Percentiles rank a stretch among this genome's conserved stretches.
These are phyloP conservation scores for Acipenser transmontanus DNA, from an alignment of 2,797 vertebrate genomes.

Conservation along the genomic window DNA sequence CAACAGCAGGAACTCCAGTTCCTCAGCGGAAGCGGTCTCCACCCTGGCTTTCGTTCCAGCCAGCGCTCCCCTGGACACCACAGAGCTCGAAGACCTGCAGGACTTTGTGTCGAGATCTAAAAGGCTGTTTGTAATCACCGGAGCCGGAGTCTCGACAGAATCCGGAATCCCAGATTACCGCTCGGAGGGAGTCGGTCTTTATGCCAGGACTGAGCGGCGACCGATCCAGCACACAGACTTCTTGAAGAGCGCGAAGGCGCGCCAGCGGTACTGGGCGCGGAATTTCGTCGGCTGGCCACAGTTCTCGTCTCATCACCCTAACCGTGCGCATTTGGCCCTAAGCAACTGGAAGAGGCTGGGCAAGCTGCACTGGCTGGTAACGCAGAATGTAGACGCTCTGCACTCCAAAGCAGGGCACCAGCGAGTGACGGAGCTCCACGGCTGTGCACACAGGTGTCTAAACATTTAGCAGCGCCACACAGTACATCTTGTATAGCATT, in stretches of 20 bases:
- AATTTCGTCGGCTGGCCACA: conserved; percentile 92
- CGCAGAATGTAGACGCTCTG: conserved; percentile 91
- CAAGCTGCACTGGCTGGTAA: conserved; percentile 90
- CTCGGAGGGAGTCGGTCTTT: conserved; percentile 85
- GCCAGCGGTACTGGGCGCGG: conserved; percentile 92
- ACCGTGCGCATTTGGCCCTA: conserved; percentile 70
- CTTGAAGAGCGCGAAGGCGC: conserved; percentile 63
- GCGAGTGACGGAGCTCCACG: conserved; percentile 82
- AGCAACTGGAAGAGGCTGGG: conserved; percentile 73
- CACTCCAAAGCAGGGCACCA: conserved; percentile 82
- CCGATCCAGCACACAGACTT: conserved; percentile 85
- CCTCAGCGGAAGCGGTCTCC: conserved; percentile 30
- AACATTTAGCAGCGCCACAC: background rate
- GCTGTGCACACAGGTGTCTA: conserved; percentile 79
- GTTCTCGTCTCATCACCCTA: conserved; percentile 82
- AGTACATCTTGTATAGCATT: no score
- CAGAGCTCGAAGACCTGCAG: conserved; percentile 69
- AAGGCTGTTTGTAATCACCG: conserved; percentile 78
- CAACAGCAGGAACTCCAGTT: background rate
- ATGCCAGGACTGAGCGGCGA: conserved; percentile 75
- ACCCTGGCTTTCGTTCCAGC: conserved; percentile 69
- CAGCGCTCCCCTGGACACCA: conserved; percentile 56
- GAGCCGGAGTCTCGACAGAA: conserved; percentile 90
- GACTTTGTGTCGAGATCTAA: conserved; percentile 64
- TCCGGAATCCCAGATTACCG: conserved; percentile 95